Conservation (phyloP, 2,113 vertebrate species). For the Rhabdomys dilectus region DNA sequence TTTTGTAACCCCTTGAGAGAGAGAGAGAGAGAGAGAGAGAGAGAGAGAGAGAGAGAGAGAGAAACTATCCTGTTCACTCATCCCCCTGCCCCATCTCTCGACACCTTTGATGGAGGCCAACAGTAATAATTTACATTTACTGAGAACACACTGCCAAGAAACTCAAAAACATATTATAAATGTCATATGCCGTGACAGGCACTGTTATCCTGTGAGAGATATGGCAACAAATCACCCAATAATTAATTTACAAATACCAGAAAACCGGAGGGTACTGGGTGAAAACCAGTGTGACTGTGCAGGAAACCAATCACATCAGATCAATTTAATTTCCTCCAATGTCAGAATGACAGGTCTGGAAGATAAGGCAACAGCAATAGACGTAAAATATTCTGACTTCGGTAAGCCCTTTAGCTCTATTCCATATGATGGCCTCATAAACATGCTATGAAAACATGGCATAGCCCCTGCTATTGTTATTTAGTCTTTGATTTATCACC, state of each 20-base stretch:
- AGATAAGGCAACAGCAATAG: conserved; percentile 78
- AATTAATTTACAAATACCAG: conserved; percentile 81
- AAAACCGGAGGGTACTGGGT: conserved; percentile 69
- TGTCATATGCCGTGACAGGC: conserved; percentile 75
- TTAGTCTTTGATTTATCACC: conserved; percentile 80
- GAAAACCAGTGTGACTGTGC: conserved; percentile 53
- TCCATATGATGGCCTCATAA: conserved; percentile 77
- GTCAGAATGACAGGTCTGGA: conserved; percentile 74
- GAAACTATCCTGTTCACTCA: background rate
- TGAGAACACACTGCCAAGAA: conserved; percentile 62
- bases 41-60: background rate
- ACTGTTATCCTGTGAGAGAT: conserved; percentile 71
- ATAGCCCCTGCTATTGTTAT: conserved; percentile 74
- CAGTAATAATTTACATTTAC: conserved; percentile 73
- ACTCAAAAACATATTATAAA: conserved; percentile 76
- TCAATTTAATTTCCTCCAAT: conserved; percentile 76
- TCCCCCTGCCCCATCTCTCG: conserved; percentile 19
- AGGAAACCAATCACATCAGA: conserved; percentile 73
- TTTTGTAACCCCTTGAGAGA: conserved; percentile 8
- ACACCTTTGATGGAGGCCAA: conserved; percentile 63
- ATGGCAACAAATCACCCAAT: conserved; percentile 73
- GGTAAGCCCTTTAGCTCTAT: conserved; percentile 78
- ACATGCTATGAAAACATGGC: conserved; percentile 78
- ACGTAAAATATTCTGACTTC: conserved; percentile 79
- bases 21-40: background rate